Evolutionary conservation across 2,888 invertebrate species (phyloP), one percentile per base, ranked within the genome.

Genomic region (Scotopteryx bipunctaria): DNA sequence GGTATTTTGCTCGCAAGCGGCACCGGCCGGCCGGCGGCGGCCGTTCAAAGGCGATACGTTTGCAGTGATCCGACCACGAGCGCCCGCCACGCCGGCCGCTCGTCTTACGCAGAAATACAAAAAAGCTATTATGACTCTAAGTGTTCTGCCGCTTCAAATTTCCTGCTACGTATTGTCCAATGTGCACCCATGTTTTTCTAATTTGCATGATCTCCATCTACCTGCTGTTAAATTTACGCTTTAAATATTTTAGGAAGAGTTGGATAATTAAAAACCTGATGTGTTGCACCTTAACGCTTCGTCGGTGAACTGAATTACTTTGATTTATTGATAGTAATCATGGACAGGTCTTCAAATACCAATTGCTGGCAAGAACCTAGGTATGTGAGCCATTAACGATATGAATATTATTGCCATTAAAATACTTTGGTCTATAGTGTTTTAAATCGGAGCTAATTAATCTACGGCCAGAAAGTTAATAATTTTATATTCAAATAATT

Each of bases 381-480:
- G 57, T 62, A 61, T 27, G 55, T 55, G 59, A 55, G 56, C 63
- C 59, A 57, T 69, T 63, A 65, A 62, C 65, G 66, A 63, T 70
- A 68, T 68, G 67, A 72, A 69, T 71, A 72, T 68, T 61, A 64
- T 63, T 56, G 58, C 65, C 67, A 77, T 79, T 77, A 77, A 75
- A 74, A 76, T 73, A 73, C 76, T 75, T 71, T 59, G 57, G 68
- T 64, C 72, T 67, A 75, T 72, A 73, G 76, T 27, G 27, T 78
- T 78, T 57, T 67, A 69, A 71, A 68, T 67, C 57, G 71, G 58
- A 64, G 68, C 65, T 77, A 81, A 84, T 82, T 83, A 84, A 81
- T 81, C 75, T 76, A 80, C 72, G 73, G 77, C 76, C 80, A 76
- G 80, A 83, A 83, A 83, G 78, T 74, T 66, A 66, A 78, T 82